Evolutionary conservation across 2,113 vertebrate species (phyloP).

Genomic region (Aptenodytes forsteri): DNA sequence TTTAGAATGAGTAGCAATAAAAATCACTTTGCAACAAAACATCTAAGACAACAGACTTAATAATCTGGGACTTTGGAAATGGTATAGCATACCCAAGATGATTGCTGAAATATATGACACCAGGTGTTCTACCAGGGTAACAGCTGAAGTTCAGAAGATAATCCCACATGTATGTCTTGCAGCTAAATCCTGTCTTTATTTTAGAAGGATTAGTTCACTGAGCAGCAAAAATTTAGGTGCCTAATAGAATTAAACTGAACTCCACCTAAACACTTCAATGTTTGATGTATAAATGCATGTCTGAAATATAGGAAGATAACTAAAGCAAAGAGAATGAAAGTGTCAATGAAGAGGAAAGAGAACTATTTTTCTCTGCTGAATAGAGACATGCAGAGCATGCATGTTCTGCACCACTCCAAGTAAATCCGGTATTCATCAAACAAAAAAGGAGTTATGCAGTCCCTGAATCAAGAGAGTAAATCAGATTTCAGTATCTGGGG

Average conservation of each 20-base stretch:
- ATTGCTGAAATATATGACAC: background rate
- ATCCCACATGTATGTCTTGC: background rate
- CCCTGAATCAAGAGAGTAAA: background rate
- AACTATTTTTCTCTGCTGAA: background rate
- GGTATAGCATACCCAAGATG: background rate
- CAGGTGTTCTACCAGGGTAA: background rate
- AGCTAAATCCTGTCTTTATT: background rate
- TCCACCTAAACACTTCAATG: background rate
- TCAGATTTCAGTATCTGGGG: background rate
- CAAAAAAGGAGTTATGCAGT: background rate
- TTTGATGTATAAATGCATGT: background rate
- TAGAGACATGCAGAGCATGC: background rate
- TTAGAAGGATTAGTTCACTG: background rate
- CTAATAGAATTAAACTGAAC: background rate
- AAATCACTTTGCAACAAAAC: background rate
- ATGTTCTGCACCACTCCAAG: background rate
- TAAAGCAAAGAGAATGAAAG: background rate
- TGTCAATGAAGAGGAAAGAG: background rate
- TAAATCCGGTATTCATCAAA: background rate
- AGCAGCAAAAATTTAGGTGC: background rate
- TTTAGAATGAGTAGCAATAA: background rate
- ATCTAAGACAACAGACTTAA: background rate
- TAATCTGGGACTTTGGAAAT: background rate
- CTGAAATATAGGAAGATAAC: background rate
- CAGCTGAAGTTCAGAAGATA: background rate